Evolutionary conservation across 2,797 vertebrate genomes (phyloP).

Genomic region (Lophius americanus): DNA sequence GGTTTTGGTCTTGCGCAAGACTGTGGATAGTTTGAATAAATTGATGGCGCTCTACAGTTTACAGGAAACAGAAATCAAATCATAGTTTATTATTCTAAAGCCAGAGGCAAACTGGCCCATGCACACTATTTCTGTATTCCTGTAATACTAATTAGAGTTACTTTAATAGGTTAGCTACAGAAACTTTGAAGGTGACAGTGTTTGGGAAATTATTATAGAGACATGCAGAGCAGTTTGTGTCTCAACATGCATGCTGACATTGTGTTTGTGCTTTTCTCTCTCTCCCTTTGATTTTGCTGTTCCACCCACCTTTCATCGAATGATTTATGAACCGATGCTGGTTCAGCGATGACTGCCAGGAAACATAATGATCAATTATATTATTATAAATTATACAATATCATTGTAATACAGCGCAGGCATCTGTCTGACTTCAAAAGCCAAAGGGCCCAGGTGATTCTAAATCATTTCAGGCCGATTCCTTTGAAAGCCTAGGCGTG

Average conservation of each 20-base stretch:
- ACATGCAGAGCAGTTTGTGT: constrained; percentile 25
- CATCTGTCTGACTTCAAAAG: constrained; percentile 74
- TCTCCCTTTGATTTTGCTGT: constrained; percentile 58
- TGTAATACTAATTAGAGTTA: constrained; percentile 41
- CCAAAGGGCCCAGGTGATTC: constrained; percentile 55
- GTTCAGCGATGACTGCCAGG: constrained; percentile 69
- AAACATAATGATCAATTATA: constrained; percentile 79
- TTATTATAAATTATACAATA: constrained; percentile 71
- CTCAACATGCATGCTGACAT: constrained; percentile 25
- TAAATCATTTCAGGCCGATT: constrained; percentile 67
- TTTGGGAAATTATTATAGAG: constrained; percentile 35
- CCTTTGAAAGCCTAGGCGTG: constrained; percentile 55
- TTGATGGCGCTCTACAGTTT: constrained; percentile 44
- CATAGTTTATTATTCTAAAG: constrained; percentile 29
- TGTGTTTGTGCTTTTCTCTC: constrained; percentile 49
- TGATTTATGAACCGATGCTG: constrained; percentile 67
- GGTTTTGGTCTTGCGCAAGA: constrained; percentile 27
- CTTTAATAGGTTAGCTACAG: constrained; percentile 19
- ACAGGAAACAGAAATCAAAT: constrained; percentile 56
- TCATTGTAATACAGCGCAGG: constrained; percentile 67
- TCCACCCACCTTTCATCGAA: constrained; percentile 62
- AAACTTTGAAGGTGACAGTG: constrained; percentile 26
- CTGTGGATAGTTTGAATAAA: constrained; percentile 35
- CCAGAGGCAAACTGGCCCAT: constrained; percentile 1
- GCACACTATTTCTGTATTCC: constrained; percentile 11